Evolutionary conservation across 2,888 invertebrate species (phyloP).

Genomic region (Colletes collaris): DNA sequence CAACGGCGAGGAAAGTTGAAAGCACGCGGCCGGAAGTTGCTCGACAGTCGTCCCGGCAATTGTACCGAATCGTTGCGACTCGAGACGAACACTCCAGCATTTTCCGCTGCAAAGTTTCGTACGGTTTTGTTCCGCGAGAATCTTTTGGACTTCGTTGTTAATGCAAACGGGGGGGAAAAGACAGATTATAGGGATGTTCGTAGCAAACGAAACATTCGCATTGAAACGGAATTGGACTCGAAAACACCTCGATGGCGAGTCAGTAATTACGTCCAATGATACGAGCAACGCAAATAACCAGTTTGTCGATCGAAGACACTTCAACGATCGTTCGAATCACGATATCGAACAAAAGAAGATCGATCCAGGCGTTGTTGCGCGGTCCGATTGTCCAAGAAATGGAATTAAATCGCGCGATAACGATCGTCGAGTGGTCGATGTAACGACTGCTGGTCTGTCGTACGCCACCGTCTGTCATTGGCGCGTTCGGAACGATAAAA

Average conservation of each 20-base stretch:
- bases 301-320: no score
- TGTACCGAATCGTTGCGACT: conserved; percentile 3
- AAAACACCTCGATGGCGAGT: no score
- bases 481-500: neutral
- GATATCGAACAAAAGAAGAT: neutral
- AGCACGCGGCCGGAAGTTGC: conserved; percentile 14
- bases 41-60: neutral
- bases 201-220: no score
- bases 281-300: no score
- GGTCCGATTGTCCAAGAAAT: neutral
- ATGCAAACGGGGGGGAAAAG: neutral
- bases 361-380: neutral
- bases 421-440: neutral
- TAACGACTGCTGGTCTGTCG: neutral
- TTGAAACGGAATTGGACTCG: no score
- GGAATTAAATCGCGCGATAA: conserved; percentile 3
- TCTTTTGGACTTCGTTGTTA: neutral
- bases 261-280: no score
- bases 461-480: neutral
- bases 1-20: conserved; percentile 1
- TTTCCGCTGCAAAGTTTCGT: neutral
- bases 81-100: conserved; percentile 16
- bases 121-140: neutral
- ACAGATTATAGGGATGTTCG: neutral
- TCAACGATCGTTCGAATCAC: neutral